These are phyloP conservation scores for Penaeus indicus DNA, from an alignment of 1,140 invertebrate species.

Conservation along the genomic window DNA sequence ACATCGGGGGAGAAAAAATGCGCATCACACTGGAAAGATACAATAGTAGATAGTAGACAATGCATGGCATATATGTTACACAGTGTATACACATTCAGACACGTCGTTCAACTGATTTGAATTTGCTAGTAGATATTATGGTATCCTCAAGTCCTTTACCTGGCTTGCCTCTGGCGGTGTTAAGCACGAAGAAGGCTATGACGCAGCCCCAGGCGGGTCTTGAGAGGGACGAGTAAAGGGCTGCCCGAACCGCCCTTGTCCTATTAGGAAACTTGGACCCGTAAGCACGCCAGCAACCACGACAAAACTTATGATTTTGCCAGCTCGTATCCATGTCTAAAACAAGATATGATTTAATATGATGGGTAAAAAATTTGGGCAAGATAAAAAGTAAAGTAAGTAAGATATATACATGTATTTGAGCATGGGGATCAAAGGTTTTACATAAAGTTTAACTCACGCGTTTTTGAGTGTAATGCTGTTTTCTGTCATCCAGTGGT, in stretches of 20 bases:
- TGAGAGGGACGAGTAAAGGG: constrained; percentile 45
- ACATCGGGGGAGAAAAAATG: constrained; percentile 30
- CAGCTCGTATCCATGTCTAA: constrained; percentile 35
- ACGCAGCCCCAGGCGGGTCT: constrained; percentile 43
- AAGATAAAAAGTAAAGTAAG: no score
- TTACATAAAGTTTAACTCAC: constrained; percentile 17
- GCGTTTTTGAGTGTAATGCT: constrained; percentile 29
- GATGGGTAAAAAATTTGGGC: no score
- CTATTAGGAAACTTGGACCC: constrained; percentile 19
- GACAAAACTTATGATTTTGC: not conserved
- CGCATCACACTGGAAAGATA: not conserved
- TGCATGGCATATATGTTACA: not conserved
- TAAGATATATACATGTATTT: not conserved
- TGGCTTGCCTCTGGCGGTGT: constrained; percentile 40
- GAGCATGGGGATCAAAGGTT: not conserved
- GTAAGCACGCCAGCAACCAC: constrained; percentile 26
- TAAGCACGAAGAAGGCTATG: constrained; percentile 44
- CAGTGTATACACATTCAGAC: not conserved
- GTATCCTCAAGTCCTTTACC: not conserved
- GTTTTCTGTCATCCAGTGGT: constrained; percentile 33
- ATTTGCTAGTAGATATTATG: no score
- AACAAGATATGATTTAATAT: not conserved
- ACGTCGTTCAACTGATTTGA: no score
- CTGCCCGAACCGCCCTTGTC: constrained; percentile 11
- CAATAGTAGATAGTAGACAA: not conserved